These are phyloP conservation scores for Monomorium pharaonis DNA, from an alignment of 1,140 invertebrate genomes.

Conservation along the genomic window DNA sequence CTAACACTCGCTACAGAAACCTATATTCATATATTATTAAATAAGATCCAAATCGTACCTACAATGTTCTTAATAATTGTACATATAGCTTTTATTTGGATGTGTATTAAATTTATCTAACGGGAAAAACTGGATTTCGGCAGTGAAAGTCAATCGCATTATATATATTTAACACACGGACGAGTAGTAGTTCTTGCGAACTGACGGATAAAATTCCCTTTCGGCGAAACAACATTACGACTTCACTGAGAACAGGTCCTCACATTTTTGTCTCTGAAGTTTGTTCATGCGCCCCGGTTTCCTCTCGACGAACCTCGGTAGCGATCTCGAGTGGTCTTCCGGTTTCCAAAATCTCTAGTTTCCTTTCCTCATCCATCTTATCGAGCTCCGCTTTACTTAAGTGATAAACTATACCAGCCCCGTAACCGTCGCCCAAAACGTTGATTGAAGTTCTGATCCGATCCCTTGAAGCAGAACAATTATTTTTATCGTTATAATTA, in stretches of 20 bases:
- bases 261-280: constrained; percentile 73
- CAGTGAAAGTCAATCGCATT: constrained; percentile 50
- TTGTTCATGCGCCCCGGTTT: constrained; percentile 1
- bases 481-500: neutral
- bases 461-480: constrained; percentile 76
- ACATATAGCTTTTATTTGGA: constrained; percentile 7
- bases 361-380: constrained; percentile 82
- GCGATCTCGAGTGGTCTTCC: constrained; percentile 58
- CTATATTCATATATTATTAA: constrained; percentile 2
- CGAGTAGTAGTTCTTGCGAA: constrained; percentile 25
- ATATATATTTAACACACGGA: constrained; percentile 28
- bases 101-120: constrained; percentile 1
- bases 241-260: neutral
- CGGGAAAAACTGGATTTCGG: constrained; percentile 9
- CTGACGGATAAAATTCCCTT: constrained; percentile 10
- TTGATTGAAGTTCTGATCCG: constrained; percentile 92
- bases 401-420: constrained; percentile 92
- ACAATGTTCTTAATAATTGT: constrained; percentile 20
- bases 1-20: constrained; percentile 7
- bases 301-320: constrained; percentile 5
- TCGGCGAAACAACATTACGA: neutral
- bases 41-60: constrained; percentile 8
- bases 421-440: constrained; percentile 92
- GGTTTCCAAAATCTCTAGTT: constrained; percentile 77
- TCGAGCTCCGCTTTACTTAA: constrained; percentile 89